These are phyloP conservation scores for Cephus pygmeus DNA, from an alignment of 2,888 invertebrate genomes.

Conservation along the genomic window DNA sequence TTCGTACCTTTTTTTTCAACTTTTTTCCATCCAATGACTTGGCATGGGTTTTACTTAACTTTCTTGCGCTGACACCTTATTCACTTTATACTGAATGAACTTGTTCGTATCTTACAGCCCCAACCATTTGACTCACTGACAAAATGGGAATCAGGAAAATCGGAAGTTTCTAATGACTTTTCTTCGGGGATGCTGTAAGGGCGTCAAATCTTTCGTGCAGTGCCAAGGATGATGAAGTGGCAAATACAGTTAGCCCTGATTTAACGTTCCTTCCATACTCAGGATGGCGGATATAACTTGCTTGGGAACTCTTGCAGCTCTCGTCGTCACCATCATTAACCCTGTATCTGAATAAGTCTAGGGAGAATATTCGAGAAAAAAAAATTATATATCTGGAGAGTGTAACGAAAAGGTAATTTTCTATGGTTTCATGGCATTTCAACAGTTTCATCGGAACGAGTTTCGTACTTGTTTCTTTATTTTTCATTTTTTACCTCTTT, in stretches of 20 bases:
- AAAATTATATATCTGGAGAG: not conserved
- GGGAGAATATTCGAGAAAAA: not conserved
- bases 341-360: not conserved
- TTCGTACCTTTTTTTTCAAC: too few species aligned
- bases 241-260: not conserved
- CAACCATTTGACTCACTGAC: not conserved
- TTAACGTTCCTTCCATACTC: not conserved
- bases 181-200: not conserved
- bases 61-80: not conserved
- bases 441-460: not conserved
- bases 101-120: not conserved
- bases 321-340: not conserved
- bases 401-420: not conserved
- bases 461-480: not conserved
- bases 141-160: not conserved
- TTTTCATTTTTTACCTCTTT: not conserved
- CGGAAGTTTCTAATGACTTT: not conserved
- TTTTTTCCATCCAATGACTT: not conserved
- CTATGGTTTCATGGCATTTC: not conserved
- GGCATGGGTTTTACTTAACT: not conserved
- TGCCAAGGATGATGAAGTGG: not conserved
- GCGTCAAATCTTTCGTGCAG: not conserved
- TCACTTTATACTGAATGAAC: not conserved
- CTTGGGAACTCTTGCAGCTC: not conserved
- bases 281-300: not conserved